Evolutionary conservation across 2,888 invertebrate genomes (phyloP).

Genomic region (Scelioninae gen. 2): DNA sequence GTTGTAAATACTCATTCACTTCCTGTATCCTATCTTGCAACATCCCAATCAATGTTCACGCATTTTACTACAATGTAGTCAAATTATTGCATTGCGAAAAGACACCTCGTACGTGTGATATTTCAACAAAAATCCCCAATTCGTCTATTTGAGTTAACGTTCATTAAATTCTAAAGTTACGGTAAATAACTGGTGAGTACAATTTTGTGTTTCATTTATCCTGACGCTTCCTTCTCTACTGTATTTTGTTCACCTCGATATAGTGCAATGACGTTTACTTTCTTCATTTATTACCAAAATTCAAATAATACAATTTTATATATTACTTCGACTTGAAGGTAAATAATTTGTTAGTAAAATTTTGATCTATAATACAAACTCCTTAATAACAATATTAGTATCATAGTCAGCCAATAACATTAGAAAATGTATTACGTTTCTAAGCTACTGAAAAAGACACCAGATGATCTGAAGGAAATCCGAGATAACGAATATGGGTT

Average conservation of each 20-base stretch:
- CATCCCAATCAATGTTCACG: conserved; percentile 36
- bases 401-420: conserved; percentile 28
- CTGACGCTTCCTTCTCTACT: conserved; percentile 5
- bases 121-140: no score
- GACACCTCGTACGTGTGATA: conserved; percentile 60
- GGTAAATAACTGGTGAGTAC: conserved; percentile 71
- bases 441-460: conserved; percentile 41
- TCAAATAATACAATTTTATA: no score
- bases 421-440: conserved; percentile 31
- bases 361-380: no score
- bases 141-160: conserved; percentile 65
- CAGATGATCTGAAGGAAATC: conserved; percentile 36
- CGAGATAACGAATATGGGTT: conserved; percentile 40
- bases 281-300: not conserved
- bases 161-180: conserved; percentile 68
- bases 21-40: conserved; percentile 59
- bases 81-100: conserved; percentile 62
- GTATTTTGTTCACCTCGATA: not conserved
- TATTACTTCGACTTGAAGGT: no score
- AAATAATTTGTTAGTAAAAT: no score
- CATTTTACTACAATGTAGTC: conserved; percentile 54
- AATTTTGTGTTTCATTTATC: conserved; percentile 63
- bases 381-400: conserved; percentile 12
- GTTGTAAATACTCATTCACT: conserved; percentile 61
- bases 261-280: not conserved